A percentile compares a stretch with the other conserved stretches of the same genome.
Conservation (phyloP, 1,140 invertebrate genomes). For the Drosophila trapezifrons region DNA sequence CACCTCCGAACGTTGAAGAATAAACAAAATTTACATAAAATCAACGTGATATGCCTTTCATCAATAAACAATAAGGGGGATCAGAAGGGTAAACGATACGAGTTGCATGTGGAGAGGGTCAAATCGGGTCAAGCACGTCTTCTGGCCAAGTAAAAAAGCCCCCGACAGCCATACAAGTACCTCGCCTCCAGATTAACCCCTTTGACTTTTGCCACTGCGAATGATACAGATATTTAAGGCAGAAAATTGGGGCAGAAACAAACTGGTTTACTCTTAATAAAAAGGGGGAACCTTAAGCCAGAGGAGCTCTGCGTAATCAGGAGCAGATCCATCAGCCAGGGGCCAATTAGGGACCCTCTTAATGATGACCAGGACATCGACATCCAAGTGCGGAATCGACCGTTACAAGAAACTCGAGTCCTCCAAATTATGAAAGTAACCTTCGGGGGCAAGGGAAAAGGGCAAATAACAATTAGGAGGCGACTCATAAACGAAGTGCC, state of each 20-base stretch:
- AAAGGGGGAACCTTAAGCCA: constrained; percentile 22
- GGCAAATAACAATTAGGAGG: constrained; percentile 65
- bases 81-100: constrained; percentile 9
- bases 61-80: constrained; percentile 1
- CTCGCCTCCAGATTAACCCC: constrained; percentile 14
- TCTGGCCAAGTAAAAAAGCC: constrained; percentile 9
- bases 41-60: constrained; percentile 14
- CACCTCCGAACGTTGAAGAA: constrained; percentile 1
- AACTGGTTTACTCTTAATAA: constrained; percentile 16
- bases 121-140: constrained; percentile 31
- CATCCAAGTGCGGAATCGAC: constrained; percentile 10
- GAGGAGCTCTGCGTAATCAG: constrained; percentile 32
- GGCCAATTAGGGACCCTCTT: constrained; percentile 26
- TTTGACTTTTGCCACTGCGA: constrained; percentile 3
- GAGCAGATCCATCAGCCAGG: constrained; percentile 2
- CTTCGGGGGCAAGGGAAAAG: constrained; percentile 39
- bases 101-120: constrained; percentile 28
- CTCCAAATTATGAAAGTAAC: constrained; percentile 39
- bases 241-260: constrained; percentile 19
- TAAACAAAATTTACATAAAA: constrained; percentile 21
- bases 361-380: constrained; percentile 11
- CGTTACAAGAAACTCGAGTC: constrained; percentile 52
- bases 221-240: constrained; percentile 17
- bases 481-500: constrained; percentile 64
- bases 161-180: constrained; percentile 16